Evolutionary conservation across 2,113 vertebrate genomes (phyloP).

Genomic region (Xenus cinereus): DNA sequence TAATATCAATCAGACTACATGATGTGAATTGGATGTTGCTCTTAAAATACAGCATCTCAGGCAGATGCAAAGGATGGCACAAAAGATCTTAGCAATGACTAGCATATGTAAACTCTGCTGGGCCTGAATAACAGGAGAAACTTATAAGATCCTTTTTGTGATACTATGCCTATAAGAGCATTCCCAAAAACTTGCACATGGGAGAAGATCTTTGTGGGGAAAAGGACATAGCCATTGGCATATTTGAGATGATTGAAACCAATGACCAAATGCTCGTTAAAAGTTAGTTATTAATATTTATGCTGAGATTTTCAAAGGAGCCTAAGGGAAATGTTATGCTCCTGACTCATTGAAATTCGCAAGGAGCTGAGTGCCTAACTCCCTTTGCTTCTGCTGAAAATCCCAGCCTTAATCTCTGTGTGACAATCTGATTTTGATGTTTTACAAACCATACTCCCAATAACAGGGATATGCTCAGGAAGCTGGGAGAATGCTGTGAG

Average conservation of each 20-base stretch:
- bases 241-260: conserved; percentile 16
- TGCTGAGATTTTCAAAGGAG: conserved; percentile 41
- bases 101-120: not conserved
- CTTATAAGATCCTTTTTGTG: not conserved
- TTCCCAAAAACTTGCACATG: not conserved
- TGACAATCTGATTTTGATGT: conserved; percentile 56
- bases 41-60: not conserved
- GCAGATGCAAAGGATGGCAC: not conserved
- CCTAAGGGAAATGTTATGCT: conserved; percentile 21
- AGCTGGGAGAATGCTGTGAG: not conserved
- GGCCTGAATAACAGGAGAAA: not conserved
- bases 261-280: conserved; percentile 57
- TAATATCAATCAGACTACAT: not conserved
- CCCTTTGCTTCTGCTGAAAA: conserved; percentile 47
- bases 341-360: conserved; percentile 44
- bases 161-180: not conserved
- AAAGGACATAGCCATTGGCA: conserved; percentile 14
- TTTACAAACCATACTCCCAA: conserved; percentile 28
- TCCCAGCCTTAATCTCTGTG: conserved; percentile 48
- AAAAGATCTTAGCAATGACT: not conserved
- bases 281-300: conserved; percentile 55
- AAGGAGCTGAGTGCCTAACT: conserved; percentile 41
- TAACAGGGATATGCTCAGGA: conserved; percentile 14
- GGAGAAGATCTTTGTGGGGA: not conserved
- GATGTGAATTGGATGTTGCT: not conserved